These are phyloP conservation scores for Eubucco bourcierii DNA, from an alignment of 2,113 vertebrate species.

Conservation along the genomic window DNA sequence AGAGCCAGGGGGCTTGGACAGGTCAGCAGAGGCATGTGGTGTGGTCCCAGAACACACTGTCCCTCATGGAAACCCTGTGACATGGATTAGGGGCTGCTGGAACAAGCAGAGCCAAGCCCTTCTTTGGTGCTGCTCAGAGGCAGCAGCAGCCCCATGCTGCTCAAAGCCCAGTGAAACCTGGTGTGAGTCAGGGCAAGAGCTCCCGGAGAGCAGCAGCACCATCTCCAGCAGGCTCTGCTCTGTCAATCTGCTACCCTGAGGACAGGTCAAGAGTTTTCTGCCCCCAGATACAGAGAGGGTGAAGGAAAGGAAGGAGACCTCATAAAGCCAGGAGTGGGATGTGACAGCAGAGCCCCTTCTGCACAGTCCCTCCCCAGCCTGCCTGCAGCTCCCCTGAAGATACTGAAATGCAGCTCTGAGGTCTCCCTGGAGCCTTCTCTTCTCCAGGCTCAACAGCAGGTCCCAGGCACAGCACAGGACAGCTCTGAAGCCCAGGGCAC, in stretches of 20 bases:
- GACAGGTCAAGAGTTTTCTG: background rate
- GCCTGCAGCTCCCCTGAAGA: too few species aligned
- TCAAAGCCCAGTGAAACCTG: background rate
- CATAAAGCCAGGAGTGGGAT: background rate
- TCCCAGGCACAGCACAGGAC: background rate
- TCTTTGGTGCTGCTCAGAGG: background rate
- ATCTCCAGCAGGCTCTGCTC: background rate
- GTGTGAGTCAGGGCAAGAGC: fast-evolving
- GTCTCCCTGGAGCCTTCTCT: too few species aligned
- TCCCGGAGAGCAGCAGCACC: background rate
- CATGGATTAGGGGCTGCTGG: background rate
- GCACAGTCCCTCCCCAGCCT: too few species aligned
- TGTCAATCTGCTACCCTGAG: background rate
- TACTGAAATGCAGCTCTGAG: too few species aligned
- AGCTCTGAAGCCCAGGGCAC: background rate
- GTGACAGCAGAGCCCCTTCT: background rate
- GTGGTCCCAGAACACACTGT: background rate
- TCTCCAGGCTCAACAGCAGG: too few species aligned
- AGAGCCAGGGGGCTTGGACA: background rate
- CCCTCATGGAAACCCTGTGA: background rate
- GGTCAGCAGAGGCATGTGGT: background rate
- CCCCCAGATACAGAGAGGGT: background rate
- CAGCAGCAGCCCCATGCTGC: background rate
- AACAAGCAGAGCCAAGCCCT: background rate
- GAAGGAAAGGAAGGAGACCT: background rate